These are phyloP conservation scores for Drosophila sturtevanti DNA, from an alignment of 1,140 invertebrate genomes.

Conservation along the genomic window DNA sequence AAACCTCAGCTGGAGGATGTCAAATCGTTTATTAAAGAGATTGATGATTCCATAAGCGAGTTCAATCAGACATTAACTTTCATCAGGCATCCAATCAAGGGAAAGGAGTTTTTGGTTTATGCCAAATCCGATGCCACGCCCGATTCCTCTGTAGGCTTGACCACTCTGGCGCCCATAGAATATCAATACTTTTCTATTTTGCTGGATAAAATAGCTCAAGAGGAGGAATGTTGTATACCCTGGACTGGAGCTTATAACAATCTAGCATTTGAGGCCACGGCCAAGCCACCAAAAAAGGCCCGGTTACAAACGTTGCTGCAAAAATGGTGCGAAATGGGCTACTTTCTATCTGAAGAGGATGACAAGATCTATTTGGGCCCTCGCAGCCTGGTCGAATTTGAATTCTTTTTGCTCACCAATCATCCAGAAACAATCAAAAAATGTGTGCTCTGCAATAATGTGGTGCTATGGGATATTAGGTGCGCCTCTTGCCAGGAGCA, in stretches of 20 bases:
- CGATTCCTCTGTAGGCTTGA: slow-evolving; percentile 9
- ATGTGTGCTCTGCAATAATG: slow-evolving; percentile 56
- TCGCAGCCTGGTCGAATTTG: slow-evolving; percentile 56
- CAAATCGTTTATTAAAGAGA: slow-evolving; percentile 39
- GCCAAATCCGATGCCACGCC: slow-evolving; percentile 52
- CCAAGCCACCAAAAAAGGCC: slow-evolving; percentile 37
- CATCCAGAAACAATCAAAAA: slow-evolving; percentile 50
- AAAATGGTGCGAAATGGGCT: slow-evolving; percentile 58
- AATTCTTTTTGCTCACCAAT: slow-evolving; percentile 53
- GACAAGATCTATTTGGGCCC: slow-evolving; percentile 59
- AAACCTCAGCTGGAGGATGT: slow-evolving; percentile 50
- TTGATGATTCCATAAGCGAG: slow-evolving; percentile 36
- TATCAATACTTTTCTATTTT: slow-evolving; percentile 63
- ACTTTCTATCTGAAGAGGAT: slow-evolving; percentile 40
- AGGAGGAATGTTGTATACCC: slow-evolving; percentile 38
- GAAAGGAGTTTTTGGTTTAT: slow-evolving; percentile 62
- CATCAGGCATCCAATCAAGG: slow-evolving; percentile 42
- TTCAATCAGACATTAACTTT: slow-evolving; percentile 46
- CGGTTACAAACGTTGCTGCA: slow-evolving; percentile 54
- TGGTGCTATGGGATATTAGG: slow-evolving; percentile 64
- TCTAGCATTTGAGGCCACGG: background rate
- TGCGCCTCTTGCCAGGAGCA: slow-evolving; percentile 50
- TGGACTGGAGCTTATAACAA: slow-evolving; percentile 59
- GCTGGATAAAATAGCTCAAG: slow-evolving; percentile 49
- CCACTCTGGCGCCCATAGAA: slow-evolving; percentile 36